Conservation (phyloP, 2,888 invertebrate species). For the Parelbella ahira region DNA sequence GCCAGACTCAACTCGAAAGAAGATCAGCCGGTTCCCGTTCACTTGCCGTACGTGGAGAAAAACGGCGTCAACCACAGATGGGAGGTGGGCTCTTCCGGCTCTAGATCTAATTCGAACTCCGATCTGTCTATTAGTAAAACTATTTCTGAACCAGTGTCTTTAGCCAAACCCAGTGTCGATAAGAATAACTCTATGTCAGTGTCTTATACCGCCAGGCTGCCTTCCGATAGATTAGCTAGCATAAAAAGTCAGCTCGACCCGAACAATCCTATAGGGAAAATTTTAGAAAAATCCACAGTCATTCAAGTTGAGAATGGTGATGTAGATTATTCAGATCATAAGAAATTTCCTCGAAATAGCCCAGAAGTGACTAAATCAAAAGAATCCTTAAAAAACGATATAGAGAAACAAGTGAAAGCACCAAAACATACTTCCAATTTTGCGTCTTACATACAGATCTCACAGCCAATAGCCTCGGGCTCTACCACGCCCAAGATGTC, state of each 20-base stretch:
- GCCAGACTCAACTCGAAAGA: conserved; percentile 59
- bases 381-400: conserved; percentile 58
- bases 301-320: conserved; percentile 72
- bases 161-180: conserved; percentile 56
- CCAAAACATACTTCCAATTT: conserved; percentile 81
- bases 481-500: conserved; percentile 48
- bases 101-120: conserved; percentile 63
- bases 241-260: conserved; percentile 74
- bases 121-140: conserved; percentile 70
- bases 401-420: conserved; percentile 67
- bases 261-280: conserved; percentile 75
- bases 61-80: conserved; percentile 56
- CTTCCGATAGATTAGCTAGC: conserved; percentile 65
- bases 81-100: conserved; percentile 55
- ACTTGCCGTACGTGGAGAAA: conserved; percentile 64
- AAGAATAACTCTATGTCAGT: conserved; percentile 56
- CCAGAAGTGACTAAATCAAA: conserved; percentile 42
- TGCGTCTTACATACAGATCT: conserved; percentile 82
- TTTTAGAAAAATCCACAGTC: conserved; percentile 74
- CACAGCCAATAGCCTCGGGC: conserved; percentile 71
- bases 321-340: conserved; percentile 45
- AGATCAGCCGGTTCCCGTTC: conserved; percentile 70
- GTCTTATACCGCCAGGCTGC: conserved; percentile 59
- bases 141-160: conserved; percentile 63
- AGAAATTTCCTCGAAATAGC: conserved; percentile 40